phyloP scores from a whole-genome alignment of 2,888 invertebrate species.

The Parasteatoda lunata region DNA sequence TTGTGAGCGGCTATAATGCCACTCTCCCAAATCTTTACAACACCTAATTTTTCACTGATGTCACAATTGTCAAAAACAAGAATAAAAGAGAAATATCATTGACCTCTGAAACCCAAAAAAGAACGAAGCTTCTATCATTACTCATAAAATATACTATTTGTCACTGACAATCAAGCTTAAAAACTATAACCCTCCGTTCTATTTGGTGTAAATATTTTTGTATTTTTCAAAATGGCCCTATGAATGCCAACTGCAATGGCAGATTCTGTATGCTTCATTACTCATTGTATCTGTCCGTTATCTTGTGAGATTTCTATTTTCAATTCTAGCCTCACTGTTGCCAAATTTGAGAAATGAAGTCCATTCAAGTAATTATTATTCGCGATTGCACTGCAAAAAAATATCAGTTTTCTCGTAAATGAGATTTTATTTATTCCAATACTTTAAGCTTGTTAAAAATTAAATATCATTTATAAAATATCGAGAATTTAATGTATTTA shows the following conservation, averaged over 20 bases:
- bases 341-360: no score
- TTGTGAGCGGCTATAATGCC: slow-evolving; percentile 15
- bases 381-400: no score
- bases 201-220: slow-evolving; percentile 15
- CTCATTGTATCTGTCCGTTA: slow-evolving; percentile 1
- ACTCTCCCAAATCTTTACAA: slow-evolving; percentile 34
- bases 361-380: no score
- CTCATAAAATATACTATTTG: slow-evolving; percentile 48
- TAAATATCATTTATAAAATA: no score
- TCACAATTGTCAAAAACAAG: slow-evolving; percentile 41
- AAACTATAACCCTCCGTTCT: slow-evolving; percentile 20
- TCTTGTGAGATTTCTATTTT: no score
- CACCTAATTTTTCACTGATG: slow-evolving; percentile 42
- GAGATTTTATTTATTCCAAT: no score
- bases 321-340: no score
- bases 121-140: slow-evolving; percentile 41
- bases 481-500: no score
- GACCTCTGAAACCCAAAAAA: slow-evolving; percentile 44
- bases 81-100: slow-evolving; percentile 43
- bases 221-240: background rate
- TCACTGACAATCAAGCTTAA: slow-evolving; percentile 38
- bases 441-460: no score
- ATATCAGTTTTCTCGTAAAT: no score
- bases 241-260: slow-evolving; percentile 9
- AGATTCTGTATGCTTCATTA: slow-evolving; percentile 31